A percentile compares a stretch with the other conserved stretches of the same genome.
These are phyloP conservation scores for Odontophorus gujanensis DNA, from an alignment of 2,113 vertebrate genomes.

Conservation along the genomic window DNA sequence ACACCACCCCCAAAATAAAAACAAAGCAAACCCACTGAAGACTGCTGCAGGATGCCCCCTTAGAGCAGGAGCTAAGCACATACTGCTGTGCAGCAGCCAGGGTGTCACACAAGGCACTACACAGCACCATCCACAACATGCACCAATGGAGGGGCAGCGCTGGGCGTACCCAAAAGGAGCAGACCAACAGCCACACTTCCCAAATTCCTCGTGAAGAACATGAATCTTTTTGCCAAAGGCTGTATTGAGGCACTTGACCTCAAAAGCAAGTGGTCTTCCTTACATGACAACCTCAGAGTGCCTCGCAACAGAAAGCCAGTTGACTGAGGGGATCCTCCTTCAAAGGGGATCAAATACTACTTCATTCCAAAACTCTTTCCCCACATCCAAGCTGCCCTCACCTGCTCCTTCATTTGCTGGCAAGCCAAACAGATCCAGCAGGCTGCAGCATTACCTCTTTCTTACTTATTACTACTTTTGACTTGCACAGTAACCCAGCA, in stretches of 20 bases:
- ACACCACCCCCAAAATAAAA: neutral
- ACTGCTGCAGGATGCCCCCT: neutral
- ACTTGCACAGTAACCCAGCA: slow-evolving; percentile 9
- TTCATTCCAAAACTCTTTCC: neutral
- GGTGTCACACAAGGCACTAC: neutral
- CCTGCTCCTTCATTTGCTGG: neutral
- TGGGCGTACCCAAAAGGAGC: neutral
- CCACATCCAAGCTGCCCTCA: neutral
- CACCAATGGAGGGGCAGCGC: neutral
- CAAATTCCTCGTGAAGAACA: neutral
- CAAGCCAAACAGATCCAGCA: neutral
- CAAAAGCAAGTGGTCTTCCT: neutral
- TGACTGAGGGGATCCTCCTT: neutral
- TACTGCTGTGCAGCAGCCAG: neutral
- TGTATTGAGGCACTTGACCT: neutral
- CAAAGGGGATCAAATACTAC: neutral
- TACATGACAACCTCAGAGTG: neutral
- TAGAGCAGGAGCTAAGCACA: neutral
- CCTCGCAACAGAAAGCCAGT: neutral
- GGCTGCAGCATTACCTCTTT: neutral
- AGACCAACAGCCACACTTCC: neutral
- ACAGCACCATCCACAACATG: neutral
- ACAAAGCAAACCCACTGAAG: neutral
- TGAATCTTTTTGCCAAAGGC: neutral
- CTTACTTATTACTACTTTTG: neutral